Conservation (phyloP, 53 echinoderm and acorn worm species). For the Luidia sarsii region DNA sequence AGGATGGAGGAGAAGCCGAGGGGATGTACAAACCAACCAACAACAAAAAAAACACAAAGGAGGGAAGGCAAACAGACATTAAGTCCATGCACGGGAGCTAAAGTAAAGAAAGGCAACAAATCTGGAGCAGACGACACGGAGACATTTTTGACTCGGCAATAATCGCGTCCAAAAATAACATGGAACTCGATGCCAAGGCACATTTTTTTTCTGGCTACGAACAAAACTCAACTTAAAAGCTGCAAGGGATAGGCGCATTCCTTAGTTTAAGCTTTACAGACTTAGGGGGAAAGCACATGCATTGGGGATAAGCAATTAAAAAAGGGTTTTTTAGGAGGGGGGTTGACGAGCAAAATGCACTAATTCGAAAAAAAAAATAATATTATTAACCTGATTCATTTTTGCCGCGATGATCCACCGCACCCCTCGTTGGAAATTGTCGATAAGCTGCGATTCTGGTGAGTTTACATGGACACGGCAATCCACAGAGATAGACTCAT, state of each 20-base stretch:
- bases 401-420: slow-evolving; percentile 55
- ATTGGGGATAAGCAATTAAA: neutral
- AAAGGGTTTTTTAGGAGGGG: neutral
- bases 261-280: too few species aligned
- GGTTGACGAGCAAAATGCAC: neutral
- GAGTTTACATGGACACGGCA: slow-evolving; percentile 10
- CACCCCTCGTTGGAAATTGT: slow-evolving; percentile 25
- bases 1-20: slow-evolving; percentile 25
- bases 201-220: too few species aligned
- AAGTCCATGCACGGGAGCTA: too few species aligned
- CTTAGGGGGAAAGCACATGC: slow-evolving; percentile 40
- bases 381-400: slow-evolving; percentile 57
- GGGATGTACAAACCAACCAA: slow-evolving; percentile 17
- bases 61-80: slow-evolving; percentile 19
- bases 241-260: too few species aligned
- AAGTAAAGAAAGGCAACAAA: too few species aligned
- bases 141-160: too few species aligned
- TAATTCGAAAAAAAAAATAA: slow-evolving; percentile 12
- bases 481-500: slow-evolving; percentile 9
- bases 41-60: slow-evolving; percentile 6
- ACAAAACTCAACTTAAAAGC: neutral
- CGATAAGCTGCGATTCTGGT: neutral
- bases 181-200: too few species aligned
- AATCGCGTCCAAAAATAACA: too few species aligned
- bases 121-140: slow-evolving; percentile 25